Conservation (phyloP, 2,797 vertebrate genomes). For the Gambusia yucatana region DNA sequence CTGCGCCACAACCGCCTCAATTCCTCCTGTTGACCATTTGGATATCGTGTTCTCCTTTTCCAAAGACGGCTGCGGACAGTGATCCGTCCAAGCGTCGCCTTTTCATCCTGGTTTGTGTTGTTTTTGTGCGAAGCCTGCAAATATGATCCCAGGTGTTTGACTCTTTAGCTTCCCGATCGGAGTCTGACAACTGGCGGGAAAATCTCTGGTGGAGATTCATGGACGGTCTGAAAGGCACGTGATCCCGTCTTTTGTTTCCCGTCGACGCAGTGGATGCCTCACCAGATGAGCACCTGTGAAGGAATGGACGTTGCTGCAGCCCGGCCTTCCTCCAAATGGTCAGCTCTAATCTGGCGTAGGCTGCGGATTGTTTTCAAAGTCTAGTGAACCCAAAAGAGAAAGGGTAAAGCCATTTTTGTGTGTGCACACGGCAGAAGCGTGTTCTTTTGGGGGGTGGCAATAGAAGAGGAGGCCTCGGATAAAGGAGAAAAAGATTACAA, state of each 20-base stretch:
- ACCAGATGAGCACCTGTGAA: constrained; percentile 57
- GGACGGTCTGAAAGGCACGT: constrained; percentile 78
- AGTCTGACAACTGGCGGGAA: constrained; percentile 71
- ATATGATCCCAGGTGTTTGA: constrained; percentile 81
- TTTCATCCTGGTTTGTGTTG: constrained; percentile 27
- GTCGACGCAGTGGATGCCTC: constrained; percentile 31
- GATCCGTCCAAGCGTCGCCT: constrained; percentile 65
- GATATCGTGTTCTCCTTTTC: constrained; percentile 82
- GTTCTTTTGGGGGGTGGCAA: constrained; percentile 75
- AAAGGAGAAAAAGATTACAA: constrained; percentile 80
- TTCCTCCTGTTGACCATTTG: constrained; percentile 89
- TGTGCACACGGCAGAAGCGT: constrained; percentile 66
- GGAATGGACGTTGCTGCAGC: constrained; percentile 74
- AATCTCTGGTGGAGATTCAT: constrained; percentile 79
- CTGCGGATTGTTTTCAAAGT: constrained; percentile 79
- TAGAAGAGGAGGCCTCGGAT: constrained; percentile 72
- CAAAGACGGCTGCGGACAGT: constrained; percentile 86
- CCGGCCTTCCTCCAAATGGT: constrained; percentile 73
- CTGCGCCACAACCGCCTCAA: constrained; percentile 81
- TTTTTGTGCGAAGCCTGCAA: constrained; percentile 51
- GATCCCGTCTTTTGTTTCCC: constrained; percentile 56
- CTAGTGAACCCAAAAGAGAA: constrained; percentile 79
- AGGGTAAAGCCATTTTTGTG: constrained; percentile 80
- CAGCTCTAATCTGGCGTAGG: constrained; percentile 78
- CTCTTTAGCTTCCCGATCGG: constrained; percentile 74